Conservation (phyloP, 2,888 invertebrate species). For the Empis livida region DNA sequence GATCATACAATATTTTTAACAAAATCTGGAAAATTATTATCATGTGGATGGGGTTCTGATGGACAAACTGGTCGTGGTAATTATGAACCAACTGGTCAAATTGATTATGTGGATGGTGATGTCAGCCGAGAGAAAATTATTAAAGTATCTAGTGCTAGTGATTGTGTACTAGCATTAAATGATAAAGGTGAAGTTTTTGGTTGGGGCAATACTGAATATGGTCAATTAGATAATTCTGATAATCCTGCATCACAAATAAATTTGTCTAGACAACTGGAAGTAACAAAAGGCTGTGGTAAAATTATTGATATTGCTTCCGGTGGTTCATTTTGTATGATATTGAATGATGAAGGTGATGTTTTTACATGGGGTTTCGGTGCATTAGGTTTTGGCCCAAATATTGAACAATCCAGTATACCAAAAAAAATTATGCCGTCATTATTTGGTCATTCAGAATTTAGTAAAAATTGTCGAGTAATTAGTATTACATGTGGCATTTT, state of each 20-base stretch:
- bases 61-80: conserved; percentile 82
- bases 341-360: conserved; percentile 73
- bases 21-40: conserved; percentile 64
- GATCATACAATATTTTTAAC: conserved; percentile 69
- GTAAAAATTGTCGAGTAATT: conserved; percentile 50
- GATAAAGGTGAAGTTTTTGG: conserved; percentile 87
- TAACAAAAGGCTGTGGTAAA: conserved; percentile 55
- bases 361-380: conserved; percentile 93
- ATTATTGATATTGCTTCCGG: conserved; percentile 71
- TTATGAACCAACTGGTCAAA: conserved; percentile 46
- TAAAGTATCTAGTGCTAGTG: conserved; percentile 65
- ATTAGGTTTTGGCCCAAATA: conserved; percentile 75
- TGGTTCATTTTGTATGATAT: conserved; percentile 71
- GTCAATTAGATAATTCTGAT: conserved; percentile 49
- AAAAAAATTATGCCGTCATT: conserved; percentile 61
- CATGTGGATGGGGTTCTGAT: conserved; percentile 90
- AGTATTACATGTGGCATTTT: conserved; percentile 59
- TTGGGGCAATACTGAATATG: conserved; percentile 94
- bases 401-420: conserved; percentile 52
- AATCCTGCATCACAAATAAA: conserved; percentile 47
- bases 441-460: conserved; percentile 78
- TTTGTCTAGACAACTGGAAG: conserved; percentile 50
- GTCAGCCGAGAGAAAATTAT: conserved; percentile 68
- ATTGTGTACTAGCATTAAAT: conserved; percentile 80
- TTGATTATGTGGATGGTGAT: conserved; percentile 61